These are phyloP conservation scores for Takifugu rubripes DNA, from an alignment of 2,797 vertebrate species.

Conservation along the genomic window DNA sequence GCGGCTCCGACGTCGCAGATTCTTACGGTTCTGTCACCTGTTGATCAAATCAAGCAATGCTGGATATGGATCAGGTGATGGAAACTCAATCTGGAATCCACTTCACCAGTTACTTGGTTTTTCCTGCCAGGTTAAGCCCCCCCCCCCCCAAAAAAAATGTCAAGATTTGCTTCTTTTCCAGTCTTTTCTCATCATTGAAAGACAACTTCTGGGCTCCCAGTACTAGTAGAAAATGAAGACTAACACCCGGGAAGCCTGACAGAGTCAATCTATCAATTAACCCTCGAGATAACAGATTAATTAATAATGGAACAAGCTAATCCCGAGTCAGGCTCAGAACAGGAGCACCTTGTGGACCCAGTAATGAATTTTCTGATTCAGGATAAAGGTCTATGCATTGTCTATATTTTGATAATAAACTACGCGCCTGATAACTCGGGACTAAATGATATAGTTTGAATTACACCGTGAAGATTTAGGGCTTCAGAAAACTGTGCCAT, in stretches of 20 bases:
- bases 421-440: too few relatives aligned
- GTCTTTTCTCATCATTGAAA: background rate
- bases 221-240: background rate
- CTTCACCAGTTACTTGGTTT: background rate
- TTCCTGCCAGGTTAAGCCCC: background rate
- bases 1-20: background rate
- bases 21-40: background rate
- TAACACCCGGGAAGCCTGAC: background rate
- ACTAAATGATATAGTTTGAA: too few relatives aligned
- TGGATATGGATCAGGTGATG: too few relatives aligned
- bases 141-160: background rate
- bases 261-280: background rate
- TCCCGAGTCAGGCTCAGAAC: constrained; percentile 1
- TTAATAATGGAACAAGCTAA: constrained; percentile 7
- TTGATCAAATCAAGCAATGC: background rate
- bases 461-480: too few relatives aligned
- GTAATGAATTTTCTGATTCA: background rate
- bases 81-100: background rate
- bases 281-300: constrained; percentile 1
- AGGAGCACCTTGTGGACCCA: constrained; percentile 14
- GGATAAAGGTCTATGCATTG: too few relatives aligned
- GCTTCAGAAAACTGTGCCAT: too few relatives aligned
- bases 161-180: background rate
- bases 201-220: background rate
- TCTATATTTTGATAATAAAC: too few relatives aligned